Conservation (phyloP, 2,888 invertebrate species). For the Tipula lateralis region DNA sequence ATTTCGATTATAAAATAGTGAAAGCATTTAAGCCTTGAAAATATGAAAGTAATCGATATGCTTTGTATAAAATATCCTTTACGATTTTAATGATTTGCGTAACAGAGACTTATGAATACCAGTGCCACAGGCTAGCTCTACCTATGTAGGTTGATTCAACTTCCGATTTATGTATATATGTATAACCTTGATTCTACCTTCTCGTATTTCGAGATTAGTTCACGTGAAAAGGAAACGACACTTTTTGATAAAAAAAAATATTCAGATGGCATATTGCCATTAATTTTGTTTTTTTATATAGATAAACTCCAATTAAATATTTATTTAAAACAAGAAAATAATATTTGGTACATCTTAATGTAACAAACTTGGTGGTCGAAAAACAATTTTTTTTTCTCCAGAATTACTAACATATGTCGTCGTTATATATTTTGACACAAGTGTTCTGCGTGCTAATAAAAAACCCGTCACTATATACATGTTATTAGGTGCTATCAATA, state of each 20-base stretch:
- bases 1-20: neutral
- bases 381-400: neutral
- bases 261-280: neutral
- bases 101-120: neutral
- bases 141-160: neutral
- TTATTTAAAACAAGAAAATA: neutral
- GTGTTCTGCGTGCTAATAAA: neutral
- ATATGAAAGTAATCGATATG: neutral
- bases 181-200: neutral
- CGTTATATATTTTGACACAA: neutral
- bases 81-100: neutral
- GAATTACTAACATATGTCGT: neutral
- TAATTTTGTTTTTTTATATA: neutral
- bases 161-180: neutral
- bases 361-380: neutral
- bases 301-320: neutral
- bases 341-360: neutral
- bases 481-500: neutral
- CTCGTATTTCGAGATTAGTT: neutral
- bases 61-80: neutral
- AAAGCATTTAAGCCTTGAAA: slow-evolving; percentile 1
- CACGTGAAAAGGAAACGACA: neutral
- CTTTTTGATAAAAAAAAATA: neutral
- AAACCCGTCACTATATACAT: neutral
- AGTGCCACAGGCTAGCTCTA: neutral